These are phyloP conservation scores for Kryphioiulus occultus DNA, from an alignment of 2,888 invertebrate species.

Conservation along the genomic window DNA sequence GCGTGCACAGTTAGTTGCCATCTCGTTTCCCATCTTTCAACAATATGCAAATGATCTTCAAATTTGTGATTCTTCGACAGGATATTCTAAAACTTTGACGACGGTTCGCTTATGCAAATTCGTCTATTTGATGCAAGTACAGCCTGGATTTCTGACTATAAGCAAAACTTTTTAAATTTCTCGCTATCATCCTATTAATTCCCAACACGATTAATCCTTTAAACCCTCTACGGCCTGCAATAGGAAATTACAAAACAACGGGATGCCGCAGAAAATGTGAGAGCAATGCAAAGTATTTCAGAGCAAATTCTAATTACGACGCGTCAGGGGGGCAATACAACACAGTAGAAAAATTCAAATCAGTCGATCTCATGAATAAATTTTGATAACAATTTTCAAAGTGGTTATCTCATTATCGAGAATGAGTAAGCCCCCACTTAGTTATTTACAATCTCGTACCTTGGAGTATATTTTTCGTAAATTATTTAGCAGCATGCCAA, in stretches of 20 bases:
- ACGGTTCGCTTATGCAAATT: neutral
- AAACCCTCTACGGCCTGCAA: conserved; percentile 24
- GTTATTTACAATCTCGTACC: conserved; percentile 40
- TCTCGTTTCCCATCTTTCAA: neutral
- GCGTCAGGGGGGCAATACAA: conserved; percentile 36
- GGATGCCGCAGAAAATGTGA: conserved; percentile 44
- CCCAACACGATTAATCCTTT: conserved; percentile 40
- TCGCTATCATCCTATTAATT: conserved; percentile 25
- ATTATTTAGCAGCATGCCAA: conserved; percentile 22
- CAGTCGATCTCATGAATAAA: conserved; percentile 40
- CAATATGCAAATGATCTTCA: neutral
- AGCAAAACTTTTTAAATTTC: neutral
- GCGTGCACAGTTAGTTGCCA: neutral
- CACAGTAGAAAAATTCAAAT: conserved; percentile 33
- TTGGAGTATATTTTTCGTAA: conserved; percentile 13
- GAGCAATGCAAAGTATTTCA: conserved; percentile 42
- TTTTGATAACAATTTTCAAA: conserved; percentile 39
- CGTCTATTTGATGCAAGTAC: neutral
- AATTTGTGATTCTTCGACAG: neutral
- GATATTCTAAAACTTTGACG: neutral
- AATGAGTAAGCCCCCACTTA: conserved; percentile 36
- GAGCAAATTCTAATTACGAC: conserved; percentile 29
- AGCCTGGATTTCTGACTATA: neutral
- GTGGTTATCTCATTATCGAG: conserved; percentile 40
- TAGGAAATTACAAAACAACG: conserved; percentile 47